Conservation (phyloP, 1,140 invertebrate genomes). For the Potamilus streckersoni region DNA sequence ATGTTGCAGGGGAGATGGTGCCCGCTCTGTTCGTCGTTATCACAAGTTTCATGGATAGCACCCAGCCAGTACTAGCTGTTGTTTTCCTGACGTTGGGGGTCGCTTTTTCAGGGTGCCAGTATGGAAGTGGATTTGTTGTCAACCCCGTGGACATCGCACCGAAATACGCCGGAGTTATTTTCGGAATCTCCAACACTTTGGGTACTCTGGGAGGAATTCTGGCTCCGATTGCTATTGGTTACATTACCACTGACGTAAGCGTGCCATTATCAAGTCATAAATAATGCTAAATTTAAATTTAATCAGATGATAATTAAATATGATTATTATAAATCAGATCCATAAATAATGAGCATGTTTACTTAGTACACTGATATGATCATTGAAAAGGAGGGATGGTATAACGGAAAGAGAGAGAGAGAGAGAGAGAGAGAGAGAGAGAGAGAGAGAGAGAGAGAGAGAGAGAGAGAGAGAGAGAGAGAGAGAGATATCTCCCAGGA, state of each 20-base stretch:
- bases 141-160: constrained; percentile 89
- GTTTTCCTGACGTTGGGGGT: constrained; percentile 82
- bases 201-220: constrained; percentile 58
- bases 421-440: no score
- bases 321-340: no score
- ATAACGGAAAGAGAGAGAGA: no score
- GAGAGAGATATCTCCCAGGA: no score
- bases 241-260: constrained; percentile 53
- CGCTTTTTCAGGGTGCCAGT: constrained; percentile 76
- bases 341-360: no score
- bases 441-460: no score
- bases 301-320: no score
- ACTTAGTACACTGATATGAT: no score
- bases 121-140: constrained; percentile 83
- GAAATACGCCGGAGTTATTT: constrained; percentile 67
- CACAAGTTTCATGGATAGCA: constrained; percentile 54
- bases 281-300: no score
- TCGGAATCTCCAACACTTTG: constrained; percentile 61
- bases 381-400: no score
- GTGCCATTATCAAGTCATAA: background rate
- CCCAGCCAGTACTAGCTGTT: constrained; percentile 76
- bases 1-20: constrained; percentile 41
- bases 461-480: no score
- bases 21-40: constrained; percentile 52
- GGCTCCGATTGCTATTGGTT: constrained; percentile 51